phyloP scores from a whole-genome alignment of 2,888 invertebrate genomes.

The Gymnoscelis rufifasciata region DNA sequence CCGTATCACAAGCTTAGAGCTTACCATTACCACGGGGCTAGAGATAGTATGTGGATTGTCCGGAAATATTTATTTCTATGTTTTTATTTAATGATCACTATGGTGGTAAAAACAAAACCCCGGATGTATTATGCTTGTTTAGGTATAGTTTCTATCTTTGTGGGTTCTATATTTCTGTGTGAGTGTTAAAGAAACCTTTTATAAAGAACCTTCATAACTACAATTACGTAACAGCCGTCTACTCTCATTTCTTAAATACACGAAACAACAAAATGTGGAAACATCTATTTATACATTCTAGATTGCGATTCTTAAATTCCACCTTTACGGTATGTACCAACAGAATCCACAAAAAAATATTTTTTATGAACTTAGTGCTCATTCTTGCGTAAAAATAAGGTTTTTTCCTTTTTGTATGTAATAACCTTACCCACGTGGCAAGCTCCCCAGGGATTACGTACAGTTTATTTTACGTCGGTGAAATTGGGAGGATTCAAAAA shows the following conservation, averaged over 20 bases:
- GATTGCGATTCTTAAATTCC: conserved; percentile 29
- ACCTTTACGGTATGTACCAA: conserved; percentile 23
- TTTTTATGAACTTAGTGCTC: conserved; percentile 39
- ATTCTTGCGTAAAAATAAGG: conserved; percentile 41
- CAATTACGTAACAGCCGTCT: too few species aligned
- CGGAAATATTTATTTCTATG: too few species aligned
- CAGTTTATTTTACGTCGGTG: conserved; percentile 46
- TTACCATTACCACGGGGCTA: too few species aligned
- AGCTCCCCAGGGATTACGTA: conserved; percentile 45
- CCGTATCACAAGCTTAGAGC: too few species aligned
- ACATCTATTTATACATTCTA: conserved; percentile 22
- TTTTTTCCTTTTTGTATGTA: conserved; percentile 40
- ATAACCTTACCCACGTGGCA: conserved; percentile 43
- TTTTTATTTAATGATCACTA: too few species aligned
- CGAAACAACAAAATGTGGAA: conserved; percentile 17
- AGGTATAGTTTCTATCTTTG: too few species aligned
- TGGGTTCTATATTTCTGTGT: too few species aligned
- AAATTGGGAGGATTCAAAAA: conserved; percentile 51
- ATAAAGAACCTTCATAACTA: too few species aligned
- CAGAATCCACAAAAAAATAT: conserved; percentile 27
- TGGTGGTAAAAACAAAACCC: too few species aligned
- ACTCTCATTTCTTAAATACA: conserved; percentile 7
- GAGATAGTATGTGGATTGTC: too few species aligned
- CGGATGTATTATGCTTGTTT: too few species aligned
- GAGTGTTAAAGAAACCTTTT: too few species aligned